These are phyloP conservation scores for Callopanchax toddi DNA, from an alignment of 2,113 vertebrate genomes.

Conservation along the genomic window DNA sequence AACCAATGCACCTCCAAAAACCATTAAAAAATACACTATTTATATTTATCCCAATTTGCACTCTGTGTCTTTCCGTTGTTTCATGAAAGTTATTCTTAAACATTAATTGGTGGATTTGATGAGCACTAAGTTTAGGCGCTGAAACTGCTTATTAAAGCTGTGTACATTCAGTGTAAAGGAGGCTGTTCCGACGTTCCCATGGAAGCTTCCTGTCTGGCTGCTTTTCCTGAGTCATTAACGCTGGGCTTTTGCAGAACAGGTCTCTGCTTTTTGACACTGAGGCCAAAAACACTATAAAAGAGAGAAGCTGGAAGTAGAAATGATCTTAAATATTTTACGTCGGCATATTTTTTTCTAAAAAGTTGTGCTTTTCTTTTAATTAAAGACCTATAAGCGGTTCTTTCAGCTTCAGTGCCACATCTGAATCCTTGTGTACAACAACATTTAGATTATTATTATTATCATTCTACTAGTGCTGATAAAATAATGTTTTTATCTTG, in stretches of 20 bases:
- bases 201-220: slow-evolving; percentile 58
- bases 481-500: background rate
- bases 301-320: slow-evolving; percentile 6
- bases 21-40: slow-evolving; percentile 1
- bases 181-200: slow-evolving; percentile 37
- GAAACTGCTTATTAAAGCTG: slow-evolving; percentile 69
- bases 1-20: slow-evolving; percentile 32
- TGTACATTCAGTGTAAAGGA: slow-evolving; percentile 46
- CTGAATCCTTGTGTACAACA: too few relatives aligned
- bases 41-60: slow-evolving; percentile 27
- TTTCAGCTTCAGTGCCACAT: background rate
- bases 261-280: slow-evolving; percentile 45
- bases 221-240: slow-evolving; percentile 74
- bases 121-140: slow-evolving; percentile 47
- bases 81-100: slow-evolving; percentile 58
- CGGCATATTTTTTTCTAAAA: background rate
- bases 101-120: slow-evolving; percentile 69
- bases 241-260: slow-evolving; percentile 48
- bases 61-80: slow-evolving; percentile 15
- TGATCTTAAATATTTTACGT: background rate
- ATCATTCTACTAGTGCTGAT: background rate
- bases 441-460: background rate
- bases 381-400: background rate
- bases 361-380: too few relatives aligned
- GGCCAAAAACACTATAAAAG: slow-evolving; percentile 50